Evolutionary conservation across 2,888 invertebrate genomes (phyloP), one percentile per base, ranked within the genome.

Genomic region (Brenthis ino): DNA sequence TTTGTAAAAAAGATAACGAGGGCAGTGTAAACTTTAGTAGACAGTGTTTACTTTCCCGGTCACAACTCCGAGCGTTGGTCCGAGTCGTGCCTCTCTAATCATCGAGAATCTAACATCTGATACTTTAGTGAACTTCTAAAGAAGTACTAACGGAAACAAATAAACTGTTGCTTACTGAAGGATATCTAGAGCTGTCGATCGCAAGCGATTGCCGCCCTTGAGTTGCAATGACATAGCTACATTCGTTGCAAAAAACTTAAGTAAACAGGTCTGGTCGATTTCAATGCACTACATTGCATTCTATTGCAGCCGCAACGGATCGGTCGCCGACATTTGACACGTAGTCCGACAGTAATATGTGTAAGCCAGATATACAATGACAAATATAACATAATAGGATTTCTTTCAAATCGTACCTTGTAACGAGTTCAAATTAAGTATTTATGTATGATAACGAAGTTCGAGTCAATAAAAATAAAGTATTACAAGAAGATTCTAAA

Each of bases 141-240:
- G 82, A 79, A 87, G 86, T 87, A 86, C 81, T 88, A 89, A 90
- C 87, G 88, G 88, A 90, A 90, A 89, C 85, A 89, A 90, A 89
- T 90, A 86, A 89, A 87, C 88, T 87, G 85, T 86, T 84, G 80
- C 85, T 82, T 80, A 82, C 83, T 85, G 84, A 85, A 85, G 82
- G 80, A 82, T 87, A 84, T 86, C 84, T 86, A 79, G 82, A 75
- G 79, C 77, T 79, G 66, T 70, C 67, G 68, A 33, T 43, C 24
- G 57, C 75, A 73, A 74, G 68, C 75, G 67, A 81, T 75, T 79
- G 24, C 72, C 69, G 71, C 55, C 79, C 77, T 74, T 86, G 74
- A 24, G 50, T 2, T 8, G 6, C 24, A 13, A 2, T 1, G 53
- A 65, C 84, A 85, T 77, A 77, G 82, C 72, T 69, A 69, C 69